These are phyloP conservation scores for Tamandua tetradactyla DNA, from an alignment of 2,797 vertebrate species.

Conservation along the genomic window DNA sequence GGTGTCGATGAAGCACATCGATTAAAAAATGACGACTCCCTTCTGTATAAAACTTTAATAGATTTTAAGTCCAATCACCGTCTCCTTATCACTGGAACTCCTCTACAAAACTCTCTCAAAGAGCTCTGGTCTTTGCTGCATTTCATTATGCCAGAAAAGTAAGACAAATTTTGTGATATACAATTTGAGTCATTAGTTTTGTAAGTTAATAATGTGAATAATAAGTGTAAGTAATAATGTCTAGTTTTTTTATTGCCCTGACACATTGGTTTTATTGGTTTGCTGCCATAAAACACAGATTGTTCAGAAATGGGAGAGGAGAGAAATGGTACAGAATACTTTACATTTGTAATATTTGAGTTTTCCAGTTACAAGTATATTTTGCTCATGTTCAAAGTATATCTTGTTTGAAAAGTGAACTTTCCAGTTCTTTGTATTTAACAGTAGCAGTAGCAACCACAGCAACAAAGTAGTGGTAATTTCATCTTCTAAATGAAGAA, in stretches of 20 bases:
- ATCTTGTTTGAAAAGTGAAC: constrained; percentile 37
- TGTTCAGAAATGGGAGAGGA: background rate
- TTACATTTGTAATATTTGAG: constrained; percentile 6
- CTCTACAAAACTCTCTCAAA: constrained; percentile 98
- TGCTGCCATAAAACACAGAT: constrained; percentile 30
- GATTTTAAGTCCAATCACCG: constrained; percentile 98
- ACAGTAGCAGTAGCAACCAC: background rate
- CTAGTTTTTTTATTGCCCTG: background rate
- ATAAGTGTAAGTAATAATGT: background rate
- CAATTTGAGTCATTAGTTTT: constrained; percentile 3
- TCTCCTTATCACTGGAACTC: constrained; percentile 98
- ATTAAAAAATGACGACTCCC: constrained; percentile 98
- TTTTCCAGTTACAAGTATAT: constrained; percentile 42
- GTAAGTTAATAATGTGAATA: background rate
- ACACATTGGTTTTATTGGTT: background rate
- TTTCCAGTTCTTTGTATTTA: background rate
- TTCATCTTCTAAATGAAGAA: background rate
- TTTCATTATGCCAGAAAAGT: constrained; percentile 99
- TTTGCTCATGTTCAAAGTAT: constrained; percentile 17
- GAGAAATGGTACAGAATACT: background rate
- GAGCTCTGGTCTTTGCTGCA: constrained; percentile 98
- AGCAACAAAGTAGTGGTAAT: background rate
- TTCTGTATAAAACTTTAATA: constrained; percentile 98
- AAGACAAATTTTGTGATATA: constrained; percentile 78
- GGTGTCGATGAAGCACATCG: constrained; percentile 99